phyloP scores from a whole-genome alignment of 2,113 vertebrate genomes.

The Phrynosoma platyrhinos region DNA sequence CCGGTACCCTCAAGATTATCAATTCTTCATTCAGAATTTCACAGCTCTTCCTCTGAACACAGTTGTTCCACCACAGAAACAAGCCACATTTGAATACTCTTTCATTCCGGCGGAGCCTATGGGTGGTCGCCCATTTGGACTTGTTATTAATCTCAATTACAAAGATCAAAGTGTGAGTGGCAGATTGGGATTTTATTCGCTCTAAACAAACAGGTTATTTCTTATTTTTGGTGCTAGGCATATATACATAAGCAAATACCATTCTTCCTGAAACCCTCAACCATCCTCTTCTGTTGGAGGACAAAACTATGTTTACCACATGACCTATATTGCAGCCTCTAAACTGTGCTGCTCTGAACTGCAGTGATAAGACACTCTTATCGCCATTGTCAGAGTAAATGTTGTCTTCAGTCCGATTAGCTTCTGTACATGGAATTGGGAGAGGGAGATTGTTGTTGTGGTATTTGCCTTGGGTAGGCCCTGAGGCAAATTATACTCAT shows the following conservation, averaged over 20 bases:
- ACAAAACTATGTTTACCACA: background rate
- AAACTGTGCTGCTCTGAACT: background rate
- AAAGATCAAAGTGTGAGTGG: slow-evolving; percentile 88
- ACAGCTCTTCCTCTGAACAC: slow-evolving; percentile 93
- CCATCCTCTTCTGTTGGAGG: background rate
- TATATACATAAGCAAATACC: too few relatives aligned
- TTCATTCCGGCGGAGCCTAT: slow-evolving; percentile 98
- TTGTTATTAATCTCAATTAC: slow-evolving; percentile 98
- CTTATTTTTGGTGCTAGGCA: background rate
- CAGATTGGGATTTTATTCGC: background rate
- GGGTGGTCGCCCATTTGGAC: slow-evolving; percentile 94
- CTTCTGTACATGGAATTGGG: background rate
- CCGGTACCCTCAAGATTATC: slow-evolving; percentile 97
- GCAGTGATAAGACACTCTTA: too few relatives aligned
- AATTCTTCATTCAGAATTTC: slow-evolving; percentile 99
- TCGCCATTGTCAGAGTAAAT: background rate
- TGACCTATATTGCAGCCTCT: background rate
- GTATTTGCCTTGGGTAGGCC: background rate
- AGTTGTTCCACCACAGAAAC: slow-evolving; percentile 86
- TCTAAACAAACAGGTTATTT: background rate
- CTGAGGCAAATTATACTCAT: background rate
- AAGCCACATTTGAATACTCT: slow-evolving; percentile 98
- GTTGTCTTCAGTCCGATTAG: background rate
- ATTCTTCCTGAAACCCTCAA: background rate
- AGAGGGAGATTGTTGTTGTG: too few relatives aligned